Base-by-base conservation (phyloP, 2,113 vertebrate species). In the Alouatta palliata region DNA sequence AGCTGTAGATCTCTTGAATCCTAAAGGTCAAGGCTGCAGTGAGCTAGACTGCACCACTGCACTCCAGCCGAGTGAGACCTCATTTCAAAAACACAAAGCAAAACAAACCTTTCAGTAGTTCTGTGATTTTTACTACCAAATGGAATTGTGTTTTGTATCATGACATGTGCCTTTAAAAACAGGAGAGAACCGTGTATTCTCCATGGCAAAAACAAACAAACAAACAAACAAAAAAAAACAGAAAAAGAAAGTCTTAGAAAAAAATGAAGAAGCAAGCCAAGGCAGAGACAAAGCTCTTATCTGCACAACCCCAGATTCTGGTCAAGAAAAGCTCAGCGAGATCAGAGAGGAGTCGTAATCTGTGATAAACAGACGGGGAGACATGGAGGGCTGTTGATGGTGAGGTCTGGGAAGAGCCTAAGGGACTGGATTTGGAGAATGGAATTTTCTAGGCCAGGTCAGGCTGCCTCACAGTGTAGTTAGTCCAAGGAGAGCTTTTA, bases 331-430 rank as follows among this genome's bases (percentile, higher is more conserved):
- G 37, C 93, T 94, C 88, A 75, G 45, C 7, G 58, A 91, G 95
- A 94, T 97, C 94, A 97, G 94, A 97, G 93, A 79, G 45, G 56
- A 81, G 52, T 97, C 11, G 30, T 95, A 71, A 95, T 97, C 88
- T 93, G 43, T 40, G 87, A 93, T 20, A 52, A 90, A 40, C 91
- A 85, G 30, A 40, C 49, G 90, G 93, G 95, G 43, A 94, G 32
- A 86, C 52, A 80, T 0, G 1, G 73, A 90, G 21, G 4, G 91
- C 2, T 52, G 21, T 27, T 10, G 8, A 71, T 56, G 11, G 86
- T 58, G 5, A 1, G 17, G 32, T 17, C 45, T 61, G 37, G 43
- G 90, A 81, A 25, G 2, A 43, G 58, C 40, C 70, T 84, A 45
- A 35, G 71, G 94, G 93, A 96, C 0, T 8, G 30, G 49, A 71